phyloP scores from a whole-genome alignment of 2,888 invertebrate genomes.

The Pegoplata infirma region DNA sequence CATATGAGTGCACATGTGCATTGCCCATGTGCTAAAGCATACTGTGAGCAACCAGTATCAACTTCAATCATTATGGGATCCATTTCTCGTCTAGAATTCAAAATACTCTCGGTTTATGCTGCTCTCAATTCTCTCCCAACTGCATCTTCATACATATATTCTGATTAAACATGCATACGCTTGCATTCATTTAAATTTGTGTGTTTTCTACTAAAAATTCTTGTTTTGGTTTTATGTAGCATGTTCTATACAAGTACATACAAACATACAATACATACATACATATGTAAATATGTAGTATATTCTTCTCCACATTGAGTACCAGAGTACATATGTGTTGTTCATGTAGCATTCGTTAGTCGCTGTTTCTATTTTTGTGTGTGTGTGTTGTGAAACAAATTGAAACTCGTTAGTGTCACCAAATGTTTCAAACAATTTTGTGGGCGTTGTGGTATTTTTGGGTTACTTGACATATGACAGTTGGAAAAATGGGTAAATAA shows the following conservation, averaged over 20 bases:
- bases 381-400: constrained; percentile 59
- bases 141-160: too few relatives aligned
- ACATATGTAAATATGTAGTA: too few relatives aligned
- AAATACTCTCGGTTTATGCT: too few relatives aligned
- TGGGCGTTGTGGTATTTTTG: constrained; percentile 65
- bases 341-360: constrained; percentile 10
- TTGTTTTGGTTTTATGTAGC: constrained; percentile 49
- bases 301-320: neutral
- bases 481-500: constrained; percentile 49
- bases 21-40: too few relatives aligned
- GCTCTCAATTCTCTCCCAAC: too few relatives aligned
- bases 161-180: constrained; percentile 52
- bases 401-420: constrained; percentile 67
- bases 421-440: constrained; percentile 66
- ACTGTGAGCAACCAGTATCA: too few relatives aligned
- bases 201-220: constrained; percentile 52
- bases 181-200: constrained; percentile 60
- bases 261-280: too few relatives aligned
- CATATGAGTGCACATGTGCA: neutral
- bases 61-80: too few relatives aligned
- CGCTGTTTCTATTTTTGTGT: constrained; percentile 7
- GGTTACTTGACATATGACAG: constrained; percentile 60
- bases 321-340: neutral
- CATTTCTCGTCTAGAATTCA: too few relatives aligned
- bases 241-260: too few relatives aligned